These are phyloP conservation scores for Lepidurus packardi DNA, from an alignment of 1,140 invertebrate species.

Conservation along the genomic window DNA sequence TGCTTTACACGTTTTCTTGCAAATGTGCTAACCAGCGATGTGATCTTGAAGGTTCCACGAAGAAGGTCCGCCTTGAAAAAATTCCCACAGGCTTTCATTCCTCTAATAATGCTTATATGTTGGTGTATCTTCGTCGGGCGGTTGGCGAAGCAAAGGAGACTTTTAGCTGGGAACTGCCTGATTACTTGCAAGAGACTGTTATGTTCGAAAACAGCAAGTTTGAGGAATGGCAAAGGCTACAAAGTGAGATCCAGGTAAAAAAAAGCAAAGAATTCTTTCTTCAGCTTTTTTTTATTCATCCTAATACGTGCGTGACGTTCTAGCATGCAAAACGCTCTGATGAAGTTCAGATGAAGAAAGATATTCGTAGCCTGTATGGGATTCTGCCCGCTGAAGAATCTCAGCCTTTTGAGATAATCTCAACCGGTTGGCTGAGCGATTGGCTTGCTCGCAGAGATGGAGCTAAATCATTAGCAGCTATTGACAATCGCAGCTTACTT, in stretches of 20 bases:
- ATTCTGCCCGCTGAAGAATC: constrained; percentile 15
- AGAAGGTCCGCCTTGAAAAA: constrained; percentile 32
- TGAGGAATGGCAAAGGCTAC: constrained; percentile 42
- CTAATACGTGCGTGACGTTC: neutral
- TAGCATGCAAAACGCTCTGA: constrained; percentile 17
- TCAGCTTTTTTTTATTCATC: neutral
- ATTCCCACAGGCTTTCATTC: constrained; percentile 44
- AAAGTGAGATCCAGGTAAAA: neutral
- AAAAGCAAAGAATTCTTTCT: neutral
- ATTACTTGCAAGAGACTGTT: constrained; percentile 42
- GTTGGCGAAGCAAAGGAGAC: neutral
- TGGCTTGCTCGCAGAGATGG: constrained; percentile 45
- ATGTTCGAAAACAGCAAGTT: constrained; percentile 46
- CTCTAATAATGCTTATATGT: constrained; percentile 59
- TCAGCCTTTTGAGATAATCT: constrained; percentile 49
- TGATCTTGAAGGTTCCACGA: neutral
- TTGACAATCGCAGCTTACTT: constrained; percentile 48
- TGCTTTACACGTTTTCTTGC: constrained; percentile 21
- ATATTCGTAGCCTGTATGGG: neutral
- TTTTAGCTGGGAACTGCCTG: constrained; percentile 38
- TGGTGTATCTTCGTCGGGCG: constrained; percentile 51
- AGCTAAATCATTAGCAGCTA: constrained; percentile 38
- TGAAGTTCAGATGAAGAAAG: neutral
- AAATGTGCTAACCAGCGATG: neutral
- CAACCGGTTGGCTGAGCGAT: constrained; percentile 49